Evolutionary conservation across 2,113 vertebrate genomes (phyloP).

Genomic region (Apeltes quadracus): DNA sequence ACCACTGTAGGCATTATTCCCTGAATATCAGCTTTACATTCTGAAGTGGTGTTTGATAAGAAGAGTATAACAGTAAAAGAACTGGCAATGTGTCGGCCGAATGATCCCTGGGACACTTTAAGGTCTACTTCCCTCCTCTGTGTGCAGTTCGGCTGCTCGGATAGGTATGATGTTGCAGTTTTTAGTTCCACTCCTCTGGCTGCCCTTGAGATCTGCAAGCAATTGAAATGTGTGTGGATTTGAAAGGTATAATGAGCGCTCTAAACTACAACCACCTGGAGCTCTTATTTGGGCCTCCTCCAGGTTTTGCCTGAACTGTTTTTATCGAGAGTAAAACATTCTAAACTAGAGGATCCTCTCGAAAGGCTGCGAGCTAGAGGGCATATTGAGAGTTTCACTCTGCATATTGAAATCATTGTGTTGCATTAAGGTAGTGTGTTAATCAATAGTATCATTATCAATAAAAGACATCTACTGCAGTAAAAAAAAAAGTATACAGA

Average conservation of each 20-base stretch:
- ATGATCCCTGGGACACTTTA: conserved; percentile 21
- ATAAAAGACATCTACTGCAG: not conserved
- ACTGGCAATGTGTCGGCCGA: conserved; percentile 13
- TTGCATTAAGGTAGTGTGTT: conserved; percentile 14
- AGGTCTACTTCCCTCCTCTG: conserved; percentile 1
- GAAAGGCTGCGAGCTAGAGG: conserved; percentile 18
- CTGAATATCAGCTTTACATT: conserved; percentile 19
- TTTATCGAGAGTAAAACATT: conserved; percentile 29
- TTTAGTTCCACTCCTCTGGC: conserved; percentile 27
- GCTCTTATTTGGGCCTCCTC: conserved; percentile 41
- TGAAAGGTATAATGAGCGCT: conserved; percentile 47
- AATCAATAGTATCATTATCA: not conserved
- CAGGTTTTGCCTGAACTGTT: conserved; percentile 47
- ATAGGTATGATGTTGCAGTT: conserved; percentile 48
- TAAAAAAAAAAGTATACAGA: not conserved
- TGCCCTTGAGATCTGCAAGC: conserved; percentile 45
- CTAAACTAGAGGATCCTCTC: conserved; percentile 29
- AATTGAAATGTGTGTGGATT: conserved; percentile 49
- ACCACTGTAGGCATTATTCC: conserved; percentile 14
- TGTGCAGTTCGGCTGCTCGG: conserved; percentile 33
- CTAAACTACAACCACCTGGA: conserved; percentile 15
- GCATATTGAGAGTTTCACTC: not conserved
- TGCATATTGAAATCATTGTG: conserved; percentile 22
- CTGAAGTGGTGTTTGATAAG: conserved; percentile 35
- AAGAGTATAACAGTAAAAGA: conserved; percentile 13